Conservation (phyloP, 2,113 vertebrate species). For the Lepisosteus oculatus region DNA sequence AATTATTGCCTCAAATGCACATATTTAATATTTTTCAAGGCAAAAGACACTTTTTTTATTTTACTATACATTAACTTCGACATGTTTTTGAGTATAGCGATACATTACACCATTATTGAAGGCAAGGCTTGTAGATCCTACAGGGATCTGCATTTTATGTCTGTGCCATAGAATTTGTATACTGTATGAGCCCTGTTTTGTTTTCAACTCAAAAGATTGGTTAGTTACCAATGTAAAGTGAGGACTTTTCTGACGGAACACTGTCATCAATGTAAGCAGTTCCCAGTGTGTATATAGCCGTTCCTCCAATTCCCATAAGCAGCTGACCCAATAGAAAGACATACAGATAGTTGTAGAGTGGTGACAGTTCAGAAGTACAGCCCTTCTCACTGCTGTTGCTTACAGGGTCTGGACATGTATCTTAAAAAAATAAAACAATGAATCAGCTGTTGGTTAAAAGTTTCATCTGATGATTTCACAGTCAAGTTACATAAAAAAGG, state of each 20-base stretch:
- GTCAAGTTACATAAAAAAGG: neutral
- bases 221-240: slow-evolving; percentile 72
- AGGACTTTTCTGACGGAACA: slow-evolving; percentile 68
- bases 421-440: slow-evolving; percentile 42
- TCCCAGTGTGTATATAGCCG: slow-evolving; percentile 71
- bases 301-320: slow-evolving; percentile 68
- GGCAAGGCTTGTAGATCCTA: no score
- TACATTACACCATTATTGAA: no score
- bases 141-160: no score
- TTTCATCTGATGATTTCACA: neutral
- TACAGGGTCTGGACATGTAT: slow-evolving; percentile 45
- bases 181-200: neutral
- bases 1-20: no score
- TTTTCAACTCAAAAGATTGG: neutral
- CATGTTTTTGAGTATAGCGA: no score
- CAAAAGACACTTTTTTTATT: no score
- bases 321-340: slow-evolving; percentile 71
- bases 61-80: no score
- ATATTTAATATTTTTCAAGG: no score
- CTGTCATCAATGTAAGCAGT: slow-evolving; percentile 75
- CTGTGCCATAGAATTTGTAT: no score
- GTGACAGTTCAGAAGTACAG: slow-evolving; percentile 44
- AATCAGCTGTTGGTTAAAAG: neutral
- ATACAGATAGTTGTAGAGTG: slow-evolving; percentile 57
- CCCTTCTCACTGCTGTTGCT: neutral